A percentile compares a stretch with the other conserved stretches of the same genome.
These are phyloP conservation scores for Pogonus chalceus DNA, from an alignment of 1,140 invertebrate genomes.

Conservation along the genomic window DNA sequence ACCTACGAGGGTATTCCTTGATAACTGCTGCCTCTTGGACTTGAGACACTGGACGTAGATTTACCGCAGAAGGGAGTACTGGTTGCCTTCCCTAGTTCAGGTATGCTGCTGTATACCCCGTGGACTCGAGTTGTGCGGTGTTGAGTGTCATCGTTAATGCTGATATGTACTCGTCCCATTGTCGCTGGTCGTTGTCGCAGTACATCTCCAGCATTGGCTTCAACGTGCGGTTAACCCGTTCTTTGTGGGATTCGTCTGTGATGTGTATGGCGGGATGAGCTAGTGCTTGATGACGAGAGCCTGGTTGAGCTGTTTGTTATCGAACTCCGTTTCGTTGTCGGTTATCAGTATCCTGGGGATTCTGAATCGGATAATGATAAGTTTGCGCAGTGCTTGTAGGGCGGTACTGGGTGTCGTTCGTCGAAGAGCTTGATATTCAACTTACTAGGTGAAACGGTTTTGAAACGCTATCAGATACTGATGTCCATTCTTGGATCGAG, in stretches of 20 bases:
- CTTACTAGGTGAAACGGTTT: constrained; percentile 31
- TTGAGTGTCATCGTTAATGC: too few species aligned
- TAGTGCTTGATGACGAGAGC: too few species aligned
- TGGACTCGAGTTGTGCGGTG: too few species aligned
- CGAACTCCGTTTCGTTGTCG: constrained; percentile 34
- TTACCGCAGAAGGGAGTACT: too few species aligned
- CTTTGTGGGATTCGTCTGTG: constrained; percentile 31
- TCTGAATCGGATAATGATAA: constrained; percentile 22
- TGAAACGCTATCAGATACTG: constrained; percentile 30
- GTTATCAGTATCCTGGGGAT: constrained; percentile 24
- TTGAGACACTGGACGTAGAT: too few species aligned
- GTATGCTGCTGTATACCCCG: too few species aligned
- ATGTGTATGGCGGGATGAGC: constrained; percentile 30
- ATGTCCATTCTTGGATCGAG: constrained; percentile 27
- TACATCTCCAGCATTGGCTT: constrained; percentile 28
- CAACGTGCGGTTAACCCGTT: constrained; percentile 32
- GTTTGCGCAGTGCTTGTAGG: constrained; percentile 16
- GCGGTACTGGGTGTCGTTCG: constrained; percentile 21
- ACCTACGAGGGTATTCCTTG: too few species aligned
- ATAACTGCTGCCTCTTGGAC: too few species aligned
- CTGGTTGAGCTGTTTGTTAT: neutral
- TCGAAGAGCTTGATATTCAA: constrained; percentile 15
- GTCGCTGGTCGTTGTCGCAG: too few species aligned
- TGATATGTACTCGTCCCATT: too few species aligned
- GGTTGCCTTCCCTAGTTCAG: too few species aligned